Evolutionary conservation across 2,888 invertebrate genomes (phyloP).

Genomic region (Macropis europaea): DNA sequence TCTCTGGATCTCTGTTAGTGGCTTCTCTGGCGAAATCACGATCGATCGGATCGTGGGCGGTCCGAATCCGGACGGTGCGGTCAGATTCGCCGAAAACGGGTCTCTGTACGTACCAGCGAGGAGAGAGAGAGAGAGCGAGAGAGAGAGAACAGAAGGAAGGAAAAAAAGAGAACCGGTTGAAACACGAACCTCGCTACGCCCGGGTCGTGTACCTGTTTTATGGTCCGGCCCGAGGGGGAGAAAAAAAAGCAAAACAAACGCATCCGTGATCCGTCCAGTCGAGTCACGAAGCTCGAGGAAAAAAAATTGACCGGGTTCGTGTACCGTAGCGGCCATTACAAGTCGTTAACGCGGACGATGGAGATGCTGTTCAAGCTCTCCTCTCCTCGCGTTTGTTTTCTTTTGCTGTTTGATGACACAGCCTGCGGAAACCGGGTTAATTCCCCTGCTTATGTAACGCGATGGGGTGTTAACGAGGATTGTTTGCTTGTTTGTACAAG

Average conservation of each 20-base stretch:
- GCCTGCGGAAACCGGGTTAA: conserved; percentile 34
- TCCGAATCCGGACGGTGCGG: conserved; percentile 40
- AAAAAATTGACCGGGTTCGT: conserved; percentile 16
- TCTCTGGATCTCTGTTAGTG: conserved; percentile 28
- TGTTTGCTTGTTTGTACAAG: too few relatives aligned
- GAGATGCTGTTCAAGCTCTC: conserved; percentile 9
- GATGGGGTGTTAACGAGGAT: too few relatives aligned
- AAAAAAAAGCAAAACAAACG: conserved; percentile 1
- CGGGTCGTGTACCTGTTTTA: conserved; percentile 54
- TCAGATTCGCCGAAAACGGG: conserved; percentile 58
- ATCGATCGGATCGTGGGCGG: conserved; percentile 65
- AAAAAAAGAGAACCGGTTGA: conserved; percentile 57
- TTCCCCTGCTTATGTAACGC: conserved; percentile 24
- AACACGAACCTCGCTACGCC: conserved; percentile 44
- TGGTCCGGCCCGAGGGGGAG: not conserved
- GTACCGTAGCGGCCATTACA: conserved; percentile 31
- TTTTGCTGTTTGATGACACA: too few relatives aligned
- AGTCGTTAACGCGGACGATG: conserved; percentile 38
- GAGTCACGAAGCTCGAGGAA: conserved; percentile 32
- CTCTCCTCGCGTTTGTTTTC: not conserved
- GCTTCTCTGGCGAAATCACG: conserved; percentile 48
- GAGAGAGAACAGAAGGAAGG: too few relatives aligned
- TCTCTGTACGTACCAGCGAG: too few relatives aligned
- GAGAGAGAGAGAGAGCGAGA: not conserved
- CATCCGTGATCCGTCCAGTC: conserved; percentile 29